phyloP scores from a whole-genome alignment of 1,140 invertebrate genomes.

The Drosophila virilis region DNA sequence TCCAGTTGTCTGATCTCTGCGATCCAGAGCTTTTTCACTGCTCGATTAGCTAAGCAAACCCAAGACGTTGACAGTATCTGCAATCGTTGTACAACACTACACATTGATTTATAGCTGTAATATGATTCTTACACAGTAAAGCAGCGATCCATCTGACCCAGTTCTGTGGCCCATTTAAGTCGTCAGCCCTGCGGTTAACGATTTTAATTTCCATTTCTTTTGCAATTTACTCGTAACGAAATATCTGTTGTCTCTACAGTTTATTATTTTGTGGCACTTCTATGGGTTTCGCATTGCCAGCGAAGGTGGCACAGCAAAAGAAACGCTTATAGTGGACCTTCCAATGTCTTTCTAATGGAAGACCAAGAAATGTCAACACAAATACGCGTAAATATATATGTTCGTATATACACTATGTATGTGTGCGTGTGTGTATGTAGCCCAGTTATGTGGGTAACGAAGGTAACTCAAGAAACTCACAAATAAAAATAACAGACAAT shows the following conservation, averaged over 20 bases:
- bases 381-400: constrained; percentile 13
- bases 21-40: not conserved
- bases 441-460: constrained; percentile 5
- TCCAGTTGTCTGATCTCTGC: too few species aligned
- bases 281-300: constrained; percentile 55
- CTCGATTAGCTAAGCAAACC: too few species aligned
- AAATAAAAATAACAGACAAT: not conserved
- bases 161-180: constrained; percentile 25
- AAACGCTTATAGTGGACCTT: constrained; percentile 41
- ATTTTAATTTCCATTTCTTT: constrained; percentile 34
- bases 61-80: too few species aligned
- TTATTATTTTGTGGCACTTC: constrained; percentile 53
- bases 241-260: constrained; percentile 22
- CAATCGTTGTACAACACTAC: not conserved
- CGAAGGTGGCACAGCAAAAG: constrained; percentile 50
- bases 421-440: not conserved
- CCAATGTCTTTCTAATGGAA: constrained; percentile 82
- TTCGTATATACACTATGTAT: not conserved
- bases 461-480: constrained; percentile 31
- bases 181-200: constrained; percentile 21
- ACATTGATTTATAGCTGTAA: not conserved
- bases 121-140: not conserved
- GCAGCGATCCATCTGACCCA: constrained; percentile 25
- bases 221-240: constrained; percentile 59
- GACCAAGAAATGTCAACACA: constrained; percentile 73